Conservation (phyloP, 2,797 vertebrate species). For the Tamandua tetradactyla region DNA sequence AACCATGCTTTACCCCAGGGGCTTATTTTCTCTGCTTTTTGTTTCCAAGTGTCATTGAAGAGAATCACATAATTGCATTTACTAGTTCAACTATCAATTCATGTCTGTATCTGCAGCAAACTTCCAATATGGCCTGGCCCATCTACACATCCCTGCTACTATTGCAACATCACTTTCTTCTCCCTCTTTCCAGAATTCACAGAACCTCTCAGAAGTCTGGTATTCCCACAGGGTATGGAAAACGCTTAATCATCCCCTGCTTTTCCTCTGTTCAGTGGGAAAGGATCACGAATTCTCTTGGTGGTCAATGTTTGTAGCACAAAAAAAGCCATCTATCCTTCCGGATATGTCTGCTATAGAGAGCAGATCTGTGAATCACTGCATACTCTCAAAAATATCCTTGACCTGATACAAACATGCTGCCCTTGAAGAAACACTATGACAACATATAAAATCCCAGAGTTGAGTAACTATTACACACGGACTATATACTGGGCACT, state of each 20-base stretch:
- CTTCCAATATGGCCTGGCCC: not conserved
- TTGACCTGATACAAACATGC: not conserved
- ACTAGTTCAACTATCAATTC: not conserved
- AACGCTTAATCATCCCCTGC: not conserved
- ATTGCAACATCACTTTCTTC: not conserved
- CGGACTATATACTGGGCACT: not conserved
- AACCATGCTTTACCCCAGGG: not conserved
- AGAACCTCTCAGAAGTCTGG: not conserved
- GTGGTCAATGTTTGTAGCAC: not conserved
- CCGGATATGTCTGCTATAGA: not conserved
- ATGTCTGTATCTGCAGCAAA: not conserved
- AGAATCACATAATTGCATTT: not conserved
- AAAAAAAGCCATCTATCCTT: not conserved
- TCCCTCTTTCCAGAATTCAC: not conserved
- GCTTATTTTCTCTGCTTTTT: not conserved
- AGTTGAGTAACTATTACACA: not conserved
- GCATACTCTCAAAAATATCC: not conserved
- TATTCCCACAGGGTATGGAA: not conserved
- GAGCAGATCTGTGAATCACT: not conserved
- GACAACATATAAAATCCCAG: not conserved
- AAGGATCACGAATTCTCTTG: not conserved
- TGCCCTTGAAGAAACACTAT: not conserved
- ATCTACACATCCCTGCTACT: not conserved
- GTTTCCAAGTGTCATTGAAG: not conserved
- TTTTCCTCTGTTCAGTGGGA: not conserved